These are phyloP conservation scores for Drosophila kuntzei DNA, from an alignment of 2,888 invertebrate species.

Conservation along the genomic window DNA sequence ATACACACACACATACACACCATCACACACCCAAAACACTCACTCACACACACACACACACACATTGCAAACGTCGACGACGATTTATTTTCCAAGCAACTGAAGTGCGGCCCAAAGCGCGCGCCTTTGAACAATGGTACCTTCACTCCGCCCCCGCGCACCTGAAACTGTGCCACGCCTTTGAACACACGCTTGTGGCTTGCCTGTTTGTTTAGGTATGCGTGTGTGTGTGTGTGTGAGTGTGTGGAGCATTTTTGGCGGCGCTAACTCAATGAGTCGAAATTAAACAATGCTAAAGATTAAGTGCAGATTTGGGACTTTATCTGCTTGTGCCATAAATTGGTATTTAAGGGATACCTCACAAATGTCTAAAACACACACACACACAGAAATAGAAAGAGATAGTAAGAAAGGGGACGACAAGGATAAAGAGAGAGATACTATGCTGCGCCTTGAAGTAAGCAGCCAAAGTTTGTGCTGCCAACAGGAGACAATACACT, in stretches of 20 bases:
- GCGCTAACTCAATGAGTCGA: conserved; percentile 83
- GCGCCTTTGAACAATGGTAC: conserved; percentile 62
- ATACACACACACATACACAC: conserved; percentile 1
- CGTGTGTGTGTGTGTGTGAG: conserved; percentile 12
- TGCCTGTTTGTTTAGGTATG: conserved; percentile 48
- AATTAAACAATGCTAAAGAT: conserved; percentile 85
- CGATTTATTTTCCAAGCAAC: conserved; percentile 79
- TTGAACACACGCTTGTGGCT: conserved; percentile 37
- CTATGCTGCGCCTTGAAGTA: conserved; percentile 63
- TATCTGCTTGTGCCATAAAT: conserved; percentile 85
- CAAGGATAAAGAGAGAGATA: background rate
- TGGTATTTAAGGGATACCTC: conserved; percentile 85
- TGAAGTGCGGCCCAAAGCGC: conserved; percentile 63
- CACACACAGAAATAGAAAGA: conserved; percentile 22
- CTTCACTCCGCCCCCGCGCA: conserved; percentile 27
- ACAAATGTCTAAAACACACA: conserved; percentile 74
- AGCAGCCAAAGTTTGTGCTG: conserved; percentile 67
- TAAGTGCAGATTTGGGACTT: conserved; percentile 85
- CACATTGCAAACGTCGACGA: conserved; percentile 59
- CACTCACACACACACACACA: conserved; percentile 33
- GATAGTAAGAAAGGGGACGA: background rate
- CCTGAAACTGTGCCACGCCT: conserved; percentile 13
- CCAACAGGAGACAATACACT: conserved; percentile 68
- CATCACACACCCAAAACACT: conserved; percentile 23
- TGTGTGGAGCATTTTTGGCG: conserved; percentile 50